Conservation (phyloP, 2,113 vertebrate species). For the Acrocephalus arundinaceus region DNA sequence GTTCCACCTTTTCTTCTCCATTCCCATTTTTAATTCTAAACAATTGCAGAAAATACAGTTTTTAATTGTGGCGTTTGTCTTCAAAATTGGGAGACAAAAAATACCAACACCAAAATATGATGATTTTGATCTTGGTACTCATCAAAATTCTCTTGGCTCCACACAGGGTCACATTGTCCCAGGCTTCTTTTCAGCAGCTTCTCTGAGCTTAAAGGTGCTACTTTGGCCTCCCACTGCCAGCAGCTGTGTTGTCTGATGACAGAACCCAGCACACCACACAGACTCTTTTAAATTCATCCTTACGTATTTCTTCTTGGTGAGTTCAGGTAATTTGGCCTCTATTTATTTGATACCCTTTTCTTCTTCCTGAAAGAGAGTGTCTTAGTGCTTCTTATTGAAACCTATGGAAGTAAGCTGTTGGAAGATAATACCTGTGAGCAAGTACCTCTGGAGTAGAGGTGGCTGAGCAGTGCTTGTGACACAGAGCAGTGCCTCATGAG, state of each 20-base stretch:
- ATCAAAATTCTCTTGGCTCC: not conserved
- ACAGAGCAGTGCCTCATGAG: not conserved
- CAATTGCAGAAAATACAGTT: not conserved
- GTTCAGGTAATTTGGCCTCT: not conserved
- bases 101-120: not conserved
- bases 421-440: not conserved
- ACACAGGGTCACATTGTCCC: not conserved
- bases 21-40: not conserved
- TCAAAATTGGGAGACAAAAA: not conserved
- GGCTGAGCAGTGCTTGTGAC: not conserved
- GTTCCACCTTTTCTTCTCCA: not conserved
- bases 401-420: not conserved
- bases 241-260: not conserved
- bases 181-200: not conserved
- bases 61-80: not conserved
- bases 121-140: not conserved
- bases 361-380: not conserved
- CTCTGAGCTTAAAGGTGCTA: not conserved
- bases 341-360: not conserved
- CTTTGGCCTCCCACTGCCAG: not conserved
- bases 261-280: fast-evolving
- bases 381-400: not conserved
- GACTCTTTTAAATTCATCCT: not conserved
- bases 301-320: not conserved
- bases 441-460: not conserved